Base-by-base conservation (phyloP, 1,140 invertebrate genomes). In the Nephila pilipes region DNA sequence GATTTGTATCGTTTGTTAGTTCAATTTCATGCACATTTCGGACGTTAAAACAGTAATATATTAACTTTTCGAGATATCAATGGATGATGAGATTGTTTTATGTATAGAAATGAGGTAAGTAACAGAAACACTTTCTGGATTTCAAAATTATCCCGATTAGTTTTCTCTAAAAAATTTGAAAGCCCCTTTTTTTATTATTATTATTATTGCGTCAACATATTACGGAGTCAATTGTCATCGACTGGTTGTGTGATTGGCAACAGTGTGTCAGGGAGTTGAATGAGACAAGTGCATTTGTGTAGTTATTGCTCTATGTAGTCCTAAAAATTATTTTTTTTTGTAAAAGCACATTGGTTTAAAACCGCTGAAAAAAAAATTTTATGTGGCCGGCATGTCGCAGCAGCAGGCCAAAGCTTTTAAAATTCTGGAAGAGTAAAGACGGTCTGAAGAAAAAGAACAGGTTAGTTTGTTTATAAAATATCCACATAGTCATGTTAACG, bases 321-420 rank as follows among this genome's bases (percentile, higher is more conserved):
- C 81, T 93, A 93, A 93, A 81, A 46, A 29, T 32, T 58, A 36
- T 29, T 63, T 88, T 88, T 93, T 25, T 65, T 46, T 1, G 1
- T 12, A 63, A 81, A 63, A 81, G 54, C 36, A 89, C 57, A 36
- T 63, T 89, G 85, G 92, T 88, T 58, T 55, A 80, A 93, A 83
- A 81, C 38, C 36, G 92, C 92, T n/a, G n/a, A n/a, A 93, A 75
- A 75, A 85, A 81, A 65, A 63, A 93, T 93, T 89, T 63, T 93
- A 93, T 93, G 92, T 93, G 92, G 92, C 92, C 92, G 87, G 92
- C 75, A 93, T 93, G 92, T 93, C 92, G 92, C 85, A 93, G 58
- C 92, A 93, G 92, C 85, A 89, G 87, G 92, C 92, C 92, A 83
- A 93, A 93, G 81, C 85, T 93, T 87, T 87, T 93, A 63, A 93